Evolutionary conservation across 2,888 invertebrate genomes (phyloP).

Genomic region (Cantharis rustica): DNA sequence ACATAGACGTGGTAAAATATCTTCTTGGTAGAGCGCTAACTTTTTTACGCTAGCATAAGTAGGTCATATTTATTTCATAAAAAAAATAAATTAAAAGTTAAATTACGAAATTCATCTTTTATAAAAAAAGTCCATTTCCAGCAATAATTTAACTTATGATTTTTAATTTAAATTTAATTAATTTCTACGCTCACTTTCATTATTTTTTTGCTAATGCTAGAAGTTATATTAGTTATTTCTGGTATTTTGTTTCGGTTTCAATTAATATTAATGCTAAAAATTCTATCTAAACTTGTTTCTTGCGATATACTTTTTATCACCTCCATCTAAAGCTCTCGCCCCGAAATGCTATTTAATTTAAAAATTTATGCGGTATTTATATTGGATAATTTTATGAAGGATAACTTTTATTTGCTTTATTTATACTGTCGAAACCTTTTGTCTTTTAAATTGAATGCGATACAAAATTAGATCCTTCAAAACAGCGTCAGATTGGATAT

Average conservation of each 20-base stretch:
- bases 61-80: neutral
- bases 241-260: neutral
- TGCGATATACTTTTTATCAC: neutral
- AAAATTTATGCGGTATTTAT: neutral
- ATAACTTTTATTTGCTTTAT: neutral
- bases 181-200: neutral
- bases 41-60: neutral
- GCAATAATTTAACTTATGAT: neutral
- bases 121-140: neutral
- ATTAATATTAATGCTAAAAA: neutral
- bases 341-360: neutral
- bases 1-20: neutral
- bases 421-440: neutral
- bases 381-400: neutral
- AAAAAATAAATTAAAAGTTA: neutral
- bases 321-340: neutral
- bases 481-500: too few relatives aligned
- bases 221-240: neutral
- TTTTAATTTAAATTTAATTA: neutral
- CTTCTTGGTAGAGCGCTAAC: neutral
- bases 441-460: neutral
- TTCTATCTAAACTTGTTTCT: neutral
- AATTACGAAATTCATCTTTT: neutral
- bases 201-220: neutral
- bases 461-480: neutral